These are phyloP conservation scores for Luehdorfia chinensis DNA, from an alignment of 1,140 invertebrate species.

Conservation along the genomic window DNA sequence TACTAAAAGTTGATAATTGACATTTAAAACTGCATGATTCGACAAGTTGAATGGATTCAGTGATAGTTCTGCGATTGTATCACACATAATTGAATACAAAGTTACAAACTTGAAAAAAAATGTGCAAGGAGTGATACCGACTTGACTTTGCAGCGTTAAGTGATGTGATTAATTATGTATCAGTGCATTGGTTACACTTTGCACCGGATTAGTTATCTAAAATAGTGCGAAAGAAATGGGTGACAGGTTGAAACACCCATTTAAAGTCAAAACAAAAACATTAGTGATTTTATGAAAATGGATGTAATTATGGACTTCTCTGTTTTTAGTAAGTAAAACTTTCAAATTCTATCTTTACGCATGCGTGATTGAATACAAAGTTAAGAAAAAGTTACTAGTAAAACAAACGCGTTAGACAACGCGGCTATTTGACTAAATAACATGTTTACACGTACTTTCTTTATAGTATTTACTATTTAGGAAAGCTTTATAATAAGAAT, in stretches of 20 bases:
- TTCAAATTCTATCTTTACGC: conserved; percentile 18
- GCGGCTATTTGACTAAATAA: too few species aligned
- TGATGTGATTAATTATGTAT: conserved; percentile 16
- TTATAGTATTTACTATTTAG: too few species aligned
- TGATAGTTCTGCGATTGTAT: conserved; percentile 27
- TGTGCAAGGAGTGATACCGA: conserved; percentile 30
- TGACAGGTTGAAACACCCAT: conserved; percentile 63
- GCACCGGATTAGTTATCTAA: conserved; percentile 23
- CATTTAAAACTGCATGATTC: conserved; percentile 16
- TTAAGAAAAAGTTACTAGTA: background rate
- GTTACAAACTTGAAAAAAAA: conserved; percentile 41
- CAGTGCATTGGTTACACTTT: conserved; percentile 11
- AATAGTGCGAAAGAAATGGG: conserved; percentile 62
- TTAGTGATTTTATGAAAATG: conserved; percentile 39
- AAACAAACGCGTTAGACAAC: too few species aligned
- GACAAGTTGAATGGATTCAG: conserved; percentile 31
- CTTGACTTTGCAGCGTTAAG: conserved; percentile 3
- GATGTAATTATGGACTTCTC: conserved; percentile 63
- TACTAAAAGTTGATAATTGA: conserved; percentile 18
- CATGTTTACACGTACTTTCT: too few species aligned
- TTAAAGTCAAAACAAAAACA: conserved; percentile 61
- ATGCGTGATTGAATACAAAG: background rate
- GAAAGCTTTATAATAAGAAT: too few species aligned
- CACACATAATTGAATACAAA: conserved; percentile 28
- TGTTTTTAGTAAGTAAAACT: conserved; percentile 53